Evolutionary conservation across 2,113 vertebrate genomes (phyloP), one percentile per base, ranked within the genome.

Genomic region (Condylura cristata): DNA sequence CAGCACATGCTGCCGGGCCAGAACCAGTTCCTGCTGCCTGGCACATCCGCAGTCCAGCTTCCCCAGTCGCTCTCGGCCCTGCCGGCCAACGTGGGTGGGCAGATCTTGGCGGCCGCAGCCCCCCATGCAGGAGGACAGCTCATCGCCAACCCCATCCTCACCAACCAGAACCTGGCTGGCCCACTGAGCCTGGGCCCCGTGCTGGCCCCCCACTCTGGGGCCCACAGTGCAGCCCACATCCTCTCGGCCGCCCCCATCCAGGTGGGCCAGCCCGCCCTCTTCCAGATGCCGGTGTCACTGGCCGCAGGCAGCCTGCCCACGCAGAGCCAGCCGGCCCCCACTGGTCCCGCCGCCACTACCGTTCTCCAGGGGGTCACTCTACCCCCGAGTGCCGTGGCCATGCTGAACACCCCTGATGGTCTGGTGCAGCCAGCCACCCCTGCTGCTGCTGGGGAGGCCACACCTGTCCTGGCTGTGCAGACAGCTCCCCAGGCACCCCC

Each of bases 241-340:
- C 98, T 99, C 44, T 99, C 99, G 0, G 99, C 98, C 0, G 98
- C 99, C 95, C 96, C 99, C 1, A 99, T 99, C 68, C 99, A 99
- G 86, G 99, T 99, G 94, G 99, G 98, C 1, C 99, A 99, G 22
- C 98, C 98, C 0, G 98, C 99, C 0, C 98, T 99, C 22, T 99
- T 99, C 98, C 99, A 99, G 97, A 99, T 99, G 99, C 99, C 99
- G 0, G 99, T 99, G 1, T 98, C 99, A 0, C 65, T 99, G 91
- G 98, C 99, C 0, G 98, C 99, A 0, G 93, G 98, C 26, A 96
- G 96, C 65, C 70, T 98, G 60, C 99, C 99, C 89, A 98, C 97
- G 0, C 99, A 99, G 92, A 98, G 98, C 76, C 99, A 99, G 86
- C 96, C 98, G 0, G 86, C 97, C 0, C 97, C 92, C 0, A 61